Base-by-base conservation (phyloP, 2,888 invertebrate genomes). In the Nymphalis polychloros region DNA sequence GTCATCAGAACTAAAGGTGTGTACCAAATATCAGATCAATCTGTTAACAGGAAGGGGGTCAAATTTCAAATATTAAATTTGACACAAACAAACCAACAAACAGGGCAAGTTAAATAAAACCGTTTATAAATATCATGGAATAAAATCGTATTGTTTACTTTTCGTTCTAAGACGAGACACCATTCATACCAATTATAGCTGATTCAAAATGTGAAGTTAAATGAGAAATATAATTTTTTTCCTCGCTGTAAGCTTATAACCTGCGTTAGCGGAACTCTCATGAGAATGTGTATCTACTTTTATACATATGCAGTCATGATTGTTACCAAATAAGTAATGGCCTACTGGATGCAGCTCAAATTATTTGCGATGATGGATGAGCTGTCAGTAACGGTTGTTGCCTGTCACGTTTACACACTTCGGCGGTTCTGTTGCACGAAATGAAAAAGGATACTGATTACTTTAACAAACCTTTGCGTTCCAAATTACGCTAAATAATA, bases 261-360 rank as follows among this genome's bases (percentile, higher is more conserved):
- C 72, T 78, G 59, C 47, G 52, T 76, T 78, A 73, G 60, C 70
- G 63, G 59, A 68, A 70, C 72, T 76, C 76, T 75, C 72, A 73
- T 72, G 75, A 80, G 76, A 75, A 79, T 75, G 46, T 70, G 71
- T 41, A 55, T 81, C 67, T 70, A 72, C 59, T 73, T 72, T 71
- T 72, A 75, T 72, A 67, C 61, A 70, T 63, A 72, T 64, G 69
- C 69, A 84, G 84, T 86, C 83, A 88, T 87, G 84, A 86, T 84
- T 79, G 81, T 84, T 85, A 85, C 85, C 83, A 89, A 89, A 90
- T 88, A 89, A 88, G 85, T 86, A 86, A 88, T 86, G 84, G 80
- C 79, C 79, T 75, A 66, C 69, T 74, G 78, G 75, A 74, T 75
- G 76, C 74, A 77, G 75, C 80, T 78, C 76, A 78, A 73, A 83